Evolutionary conservation across 2,888 invertebrate species (phyloP), one percentile per base, ranked within the genome.

Genomic region (Aproaerema taeniolella): DNA sequence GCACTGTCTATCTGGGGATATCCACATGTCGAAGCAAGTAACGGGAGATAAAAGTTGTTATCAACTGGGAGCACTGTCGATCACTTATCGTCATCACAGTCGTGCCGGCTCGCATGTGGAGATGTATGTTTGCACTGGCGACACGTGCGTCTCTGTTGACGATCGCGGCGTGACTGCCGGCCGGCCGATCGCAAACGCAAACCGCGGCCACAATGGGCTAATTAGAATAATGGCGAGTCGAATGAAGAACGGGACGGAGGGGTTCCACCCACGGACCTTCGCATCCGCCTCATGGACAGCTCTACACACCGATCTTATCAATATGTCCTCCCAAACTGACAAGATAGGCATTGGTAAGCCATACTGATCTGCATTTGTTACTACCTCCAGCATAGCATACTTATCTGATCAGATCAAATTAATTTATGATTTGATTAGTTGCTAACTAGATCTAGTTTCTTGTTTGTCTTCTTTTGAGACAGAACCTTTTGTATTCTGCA

Each of bases 161-260:
- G 61, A 64, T 61, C 62, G 59, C 75, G 71, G 77, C 76, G 69
- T 76, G 73, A 86, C 72, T 74, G 78, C 73, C 77, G 72, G 77
- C 74, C 74, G 70, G 75, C 69, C 66, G 67, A 65, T 66, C 71
- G 75, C 80, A 75, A 80, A 79, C 68, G 77, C 75, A 65, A 67
- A 73, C 75, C 67, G 62, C 76, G 66, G 74, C 79, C 81, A 83
- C 85, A 82, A 85, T 83, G 75, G 68, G 77, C 79, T 85, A 82
- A 83, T 86, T 86, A 83, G 85, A 83, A 20, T n/a, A n/a, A 86
- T 83, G 82, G 80, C 80, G 71, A 80, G 71, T 60, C 60, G 65
- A 60, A 66, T 60, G 65, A 60, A 66, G 69, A 43, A 73, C 61
- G 78, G 68, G 65, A 67, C 47, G 62, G n/a, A n/a, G 67, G 64